Conservation (phyloP, 1,140 invertebrate species). For the Calephelis nemesis region DNA sequence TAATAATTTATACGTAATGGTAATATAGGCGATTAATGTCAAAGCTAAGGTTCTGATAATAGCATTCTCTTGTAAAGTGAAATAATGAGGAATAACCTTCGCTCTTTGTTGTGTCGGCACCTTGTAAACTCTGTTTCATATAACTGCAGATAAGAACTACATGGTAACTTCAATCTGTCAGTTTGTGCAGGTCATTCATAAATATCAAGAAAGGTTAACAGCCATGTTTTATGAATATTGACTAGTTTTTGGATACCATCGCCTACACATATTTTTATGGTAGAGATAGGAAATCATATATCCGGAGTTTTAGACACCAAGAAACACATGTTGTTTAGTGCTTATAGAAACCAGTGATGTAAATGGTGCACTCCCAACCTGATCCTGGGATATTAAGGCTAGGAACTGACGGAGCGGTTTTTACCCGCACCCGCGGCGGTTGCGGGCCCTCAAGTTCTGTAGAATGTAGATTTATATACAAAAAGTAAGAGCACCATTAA, state of each 20-base stretch:
- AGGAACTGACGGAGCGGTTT: too few species aligned
- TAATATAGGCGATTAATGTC: slow-evolving; percentile 20
- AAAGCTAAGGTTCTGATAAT: slow-evolving; percentile 24
- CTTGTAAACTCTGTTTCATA: slow-evolving; percentile 21
- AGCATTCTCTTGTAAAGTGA: slow-evolving; percentile 29
- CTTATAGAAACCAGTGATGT: too few species aligned
- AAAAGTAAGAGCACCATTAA: too few species aligned
- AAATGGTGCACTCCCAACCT: too few species aligned
- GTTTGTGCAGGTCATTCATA: neutral
- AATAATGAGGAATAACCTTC: slow-evolving; percentile 22
- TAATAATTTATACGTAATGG: slow-evolving; percentile 1
- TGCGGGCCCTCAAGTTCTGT: too few species aligned
- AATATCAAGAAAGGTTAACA: neutral
- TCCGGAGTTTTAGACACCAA: too few species aligned
- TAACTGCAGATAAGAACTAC: slow-evolving; percentile 19
- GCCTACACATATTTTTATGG: neutral
- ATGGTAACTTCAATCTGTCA: slow-evolving; percentile 10
- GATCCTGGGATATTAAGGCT: too few species aligned
- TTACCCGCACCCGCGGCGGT: too few species aligned
- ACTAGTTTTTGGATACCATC: neutral
- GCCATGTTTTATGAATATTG: neutral
- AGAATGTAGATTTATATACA: too few species aligned
- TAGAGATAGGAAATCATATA: too few species aligned
- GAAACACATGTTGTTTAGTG: too few species aligned
- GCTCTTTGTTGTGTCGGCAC: slow-evolving; percentile 1